Evolutionary conservation across 2,888 invertebrate genomes (phyloP).

Genomic region (Mythimna loreyi): DNA sequence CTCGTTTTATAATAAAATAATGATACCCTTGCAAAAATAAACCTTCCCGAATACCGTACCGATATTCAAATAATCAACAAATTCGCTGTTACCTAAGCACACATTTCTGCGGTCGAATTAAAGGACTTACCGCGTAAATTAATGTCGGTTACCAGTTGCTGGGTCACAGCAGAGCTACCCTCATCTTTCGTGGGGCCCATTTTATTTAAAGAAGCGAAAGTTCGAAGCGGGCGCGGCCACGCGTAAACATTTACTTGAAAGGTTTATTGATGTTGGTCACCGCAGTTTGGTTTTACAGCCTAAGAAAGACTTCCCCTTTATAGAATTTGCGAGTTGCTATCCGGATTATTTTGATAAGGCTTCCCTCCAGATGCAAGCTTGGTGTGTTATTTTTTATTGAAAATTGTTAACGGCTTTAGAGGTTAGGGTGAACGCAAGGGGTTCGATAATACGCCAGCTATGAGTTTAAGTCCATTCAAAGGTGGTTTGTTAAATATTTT

Average conservation of each 20-base stretch:
- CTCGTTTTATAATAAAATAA: background rate
- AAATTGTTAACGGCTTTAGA: slow-evolving; percentile 11
- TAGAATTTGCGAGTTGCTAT: slow-evolving; percentile 66
- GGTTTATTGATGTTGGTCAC: slow-evolving; percentile 88
- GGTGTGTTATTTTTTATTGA: slow-evolving; percentile 31
- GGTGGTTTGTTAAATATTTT: background rate
- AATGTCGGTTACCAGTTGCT: slow-evolving; percentile 68
- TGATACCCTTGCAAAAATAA: background rate
- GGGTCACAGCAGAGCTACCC: slow-evolving; percentile 67
- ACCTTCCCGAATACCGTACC: background rate
- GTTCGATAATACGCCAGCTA: slow-evolving; percentile 9
- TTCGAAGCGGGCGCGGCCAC: slow-evolving; percentile 78
- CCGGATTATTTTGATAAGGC: slow-evolving; percentile 64
- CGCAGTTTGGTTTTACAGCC: slow-evolving; percentile 80
- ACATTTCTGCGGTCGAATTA: slow-evolving; percentile 50
- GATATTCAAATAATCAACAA: slow-evolving; percentile 24
- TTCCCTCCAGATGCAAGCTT: slow-evolving; percentile 20
- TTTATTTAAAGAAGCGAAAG: slow-evolving; percentile 85
- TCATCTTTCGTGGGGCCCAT: slow-evolving; percentile 75
- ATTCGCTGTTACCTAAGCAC: slow-evolving; percentile 25
- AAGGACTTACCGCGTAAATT: slow-evolving; percentile 52
- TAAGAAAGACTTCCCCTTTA: slow-evolving; percentile 63
- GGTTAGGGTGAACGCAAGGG: background rate
- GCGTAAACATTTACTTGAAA: slow-evolving; percentile 87
- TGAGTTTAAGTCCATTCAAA: background rate